A percentile compares a stretch with the other conserved stretches of the same genome.
Conservation (phyloP, 2,113 vertebrate species). For the Actinemys pallida region DNA sequence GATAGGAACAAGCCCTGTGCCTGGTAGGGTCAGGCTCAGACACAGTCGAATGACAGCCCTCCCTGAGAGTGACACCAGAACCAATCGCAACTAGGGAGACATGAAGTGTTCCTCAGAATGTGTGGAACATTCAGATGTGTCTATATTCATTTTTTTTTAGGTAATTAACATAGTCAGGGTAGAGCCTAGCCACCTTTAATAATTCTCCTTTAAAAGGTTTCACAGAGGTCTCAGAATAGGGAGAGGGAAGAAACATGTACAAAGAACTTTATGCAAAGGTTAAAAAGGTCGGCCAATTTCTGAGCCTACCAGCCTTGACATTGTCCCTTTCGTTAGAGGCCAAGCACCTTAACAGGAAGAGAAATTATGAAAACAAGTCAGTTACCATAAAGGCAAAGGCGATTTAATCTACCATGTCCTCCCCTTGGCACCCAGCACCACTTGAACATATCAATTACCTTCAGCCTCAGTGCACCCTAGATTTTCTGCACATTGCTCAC, state of each 20-base stretch:
- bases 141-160: not conserved
- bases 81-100: not conserved
- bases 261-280: not conserved
- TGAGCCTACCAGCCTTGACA: not conserved
- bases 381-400: not conserved
- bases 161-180: not conserved
- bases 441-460: not conserved
- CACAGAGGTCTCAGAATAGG: not conserved
- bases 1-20: not conserved
- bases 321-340: not conserved
- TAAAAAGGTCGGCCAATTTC: not conserved
- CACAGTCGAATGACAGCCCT: not conserved
- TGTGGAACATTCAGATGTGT: not conserved
- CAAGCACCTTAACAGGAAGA: rapidly evolving
- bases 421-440: rapidly evolving
- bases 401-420: not conserved
- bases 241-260: not conserved
- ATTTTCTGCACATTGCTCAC: not conserved
- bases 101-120: not conserved
- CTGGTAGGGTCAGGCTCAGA: not conserved
- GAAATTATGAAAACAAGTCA: not conserved
- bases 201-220: not conserved
- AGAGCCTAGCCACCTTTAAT: not conserved
- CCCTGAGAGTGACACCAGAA: not conserved
- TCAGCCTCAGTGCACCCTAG: not conserved